Percentiles rank a stretch among this genome's conserved stretches.
phyloP scores from a whole-genome alignment of 2,888 invertebrate genomes.

The Epinotia demarniana region DNA sequence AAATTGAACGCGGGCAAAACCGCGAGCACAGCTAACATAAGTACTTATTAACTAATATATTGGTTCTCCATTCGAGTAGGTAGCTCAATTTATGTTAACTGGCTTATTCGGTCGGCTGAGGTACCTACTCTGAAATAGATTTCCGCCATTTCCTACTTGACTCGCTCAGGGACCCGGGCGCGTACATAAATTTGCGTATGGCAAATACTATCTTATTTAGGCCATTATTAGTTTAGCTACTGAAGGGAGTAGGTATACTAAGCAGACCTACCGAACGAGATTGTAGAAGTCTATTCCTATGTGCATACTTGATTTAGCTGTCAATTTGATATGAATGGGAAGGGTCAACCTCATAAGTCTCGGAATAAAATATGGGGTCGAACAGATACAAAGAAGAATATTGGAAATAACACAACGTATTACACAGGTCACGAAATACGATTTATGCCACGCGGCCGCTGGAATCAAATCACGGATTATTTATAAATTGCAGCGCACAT shows the following conservation, averaged over 20 bases:
- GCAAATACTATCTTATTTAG: slow-evolving; percentile 37
- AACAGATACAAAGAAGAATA: slow-evolving; percentile 7
- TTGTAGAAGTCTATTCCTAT: slow-evolving; percentile 24
- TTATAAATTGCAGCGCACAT: slow-evolving; percentile 14
- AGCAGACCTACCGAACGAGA: slow-evolving; percentile 24
- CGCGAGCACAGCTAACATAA: neutral
- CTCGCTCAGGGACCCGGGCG: slow-evolving; percentile 14
- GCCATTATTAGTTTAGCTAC: slow-evolving; percentile 33
- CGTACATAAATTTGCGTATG: slow-evolving; percentile 22
- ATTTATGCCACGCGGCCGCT: neutral
- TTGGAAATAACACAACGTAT: slow-evolving; percentile 11
- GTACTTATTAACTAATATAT: slow-evolving; percentile 4
- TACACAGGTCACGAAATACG: slow-evolving; percentile 19
- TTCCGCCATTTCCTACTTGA: slow-evolving; percentile 23
- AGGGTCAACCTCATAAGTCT: slow-evolving; percentile 11
- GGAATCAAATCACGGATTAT: slow-evolving; percentile 13
- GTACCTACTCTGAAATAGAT: slow-evolving; percentile 30
- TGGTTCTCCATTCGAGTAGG: slow-evolving; percentile 14
- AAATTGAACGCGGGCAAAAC: neutral
- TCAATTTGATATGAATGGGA: slow-evolving; percentile 36
- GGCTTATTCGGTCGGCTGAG: slow-evolving; percentile 28
- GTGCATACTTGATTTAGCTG: slow-evolving; percentile 36
- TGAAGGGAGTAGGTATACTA: slow-evolving; percentile 11
- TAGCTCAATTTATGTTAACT: slow-evolving; percentile 35
- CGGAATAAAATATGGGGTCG: slow-evolving; percentile 35